Evolutionary conservation across 53 echinoderm and acorn worm species (phyloP), one percentile per base, ranked within the genome.

Genomic region (Holothuria leucospilota): DNA sequence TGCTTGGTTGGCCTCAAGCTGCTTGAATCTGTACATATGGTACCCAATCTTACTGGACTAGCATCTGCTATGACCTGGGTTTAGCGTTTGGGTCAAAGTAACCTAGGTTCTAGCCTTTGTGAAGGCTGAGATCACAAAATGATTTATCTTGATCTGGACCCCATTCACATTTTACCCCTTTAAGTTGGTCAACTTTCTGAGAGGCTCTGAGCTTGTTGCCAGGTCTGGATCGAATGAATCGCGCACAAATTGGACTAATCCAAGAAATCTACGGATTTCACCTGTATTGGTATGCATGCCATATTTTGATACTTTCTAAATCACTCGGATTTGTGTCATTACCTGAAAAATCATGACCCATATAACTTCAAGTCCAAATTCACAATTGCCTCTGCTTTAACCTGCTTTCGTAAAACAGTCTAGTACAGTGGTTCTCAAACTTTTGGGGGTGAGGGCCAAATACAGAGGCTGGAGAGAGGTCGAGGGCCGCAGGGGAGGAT

Each of bases 1-100:
- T 39, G 7, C 75, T 38, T 0, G 84, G 34, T 8, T 20, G 21
- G 13, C 67, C n/a, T n/a, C n/a, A n/a, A n/a, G n/a, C 88, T 13
- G 24, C 52, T 13, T 23, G 60, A 20, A 62, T 67, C 63, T 85
- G 89, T 28, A 69, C 13, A 58, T 51, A 89, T 53, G 5, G 89
- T 77, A 9, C 89, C 89, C 8, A 89, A 52, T n/a, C 89, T 85
- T 12, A 85, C 75, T 18, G 85, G 89, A 67, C 89, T 85, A 4
- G 89, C 89, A 62, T 89, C 84, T 29, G 84, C 63, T 6, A 85
- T 68, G 16, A 89, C 61, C 66, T 89, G 73, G 63, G 75, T 59
- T 41, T 39, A 30, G 89, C 89, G 10, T 8, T 58, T 41, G 49
- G 85, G n/a, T 68, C 77, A 69, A 84, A 89, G 62, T 89, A 84